Percentiles rank a stretch among this genome's conserved stretches.
These are phyloP conservation scores for Emesis furor DNA, from an alignment of 2,888 invertebrate species.

Conservation along the genomic window DNA sequence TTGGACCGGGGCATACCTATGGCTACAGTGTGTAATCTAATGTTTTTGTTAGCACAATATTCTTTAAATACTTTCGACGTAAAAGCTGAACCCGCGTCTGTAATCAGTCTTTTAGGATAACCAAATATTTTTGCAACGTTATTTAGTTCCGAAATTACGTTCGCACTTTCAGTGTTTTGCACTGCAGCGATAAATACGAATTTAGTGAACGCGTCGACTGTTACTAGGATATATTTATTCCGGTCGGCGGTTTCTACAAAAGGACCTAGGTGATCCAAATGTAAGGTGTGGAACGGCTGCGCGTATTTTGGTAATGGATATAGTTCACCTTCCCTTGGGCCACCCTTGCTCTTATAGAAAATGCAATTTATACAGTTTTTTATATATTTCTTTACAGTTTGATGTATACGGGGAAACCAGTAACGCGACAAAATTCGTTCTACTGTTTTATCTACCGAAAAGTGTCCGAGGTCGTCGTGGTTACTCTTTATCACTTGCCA, in stretches of 20 bases:
- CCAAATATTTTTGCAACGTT: too few species aligned
- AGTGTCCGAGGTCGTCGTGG: too few species aligned
- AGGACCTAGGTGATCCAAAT: conserved; percentile 17
- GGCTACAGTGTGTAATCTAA: conserved; percentile 3
- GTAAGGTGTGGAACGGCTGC: neutral
- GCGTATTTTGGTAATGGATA: too few species aligned
- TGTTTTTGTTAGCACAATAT: conserved; percentile 19
- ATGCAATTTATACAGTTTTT: too few species aligned
- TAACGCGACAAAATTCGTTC: neutral
- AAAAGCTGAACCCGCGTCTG: neutral
- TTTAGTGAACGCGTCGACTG: conserved; percentile 25
- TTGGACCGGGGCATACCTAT: conserved; percentile 69
- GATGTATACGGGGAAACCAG: too few species aligned
- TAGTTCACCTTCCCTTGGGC: too few species aligned
- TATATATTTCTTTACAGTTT: too few species aligned
- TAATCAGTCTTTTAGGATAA: neutral
- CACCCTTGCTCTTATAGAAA: too few species aligned
- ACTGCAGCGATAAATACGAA: conserved; percentile 20
- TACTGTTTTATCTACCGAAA: too few species aligned
- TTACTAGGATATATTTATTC: neutral
- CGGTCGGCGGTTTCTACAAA: neutral
- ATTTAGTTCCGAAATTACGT: too few species aligned
- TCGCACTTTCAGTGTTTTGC: neutral
- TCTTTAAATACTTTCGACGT: neutral
- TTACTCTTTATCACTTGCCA: too few species aligned